Percentiles rank a stretch among this genome's conserved stretches.
phyloP scores from a whole-genome alignment of 2,888 invertebrate species.

The Leptopilina myrica region DNA sequence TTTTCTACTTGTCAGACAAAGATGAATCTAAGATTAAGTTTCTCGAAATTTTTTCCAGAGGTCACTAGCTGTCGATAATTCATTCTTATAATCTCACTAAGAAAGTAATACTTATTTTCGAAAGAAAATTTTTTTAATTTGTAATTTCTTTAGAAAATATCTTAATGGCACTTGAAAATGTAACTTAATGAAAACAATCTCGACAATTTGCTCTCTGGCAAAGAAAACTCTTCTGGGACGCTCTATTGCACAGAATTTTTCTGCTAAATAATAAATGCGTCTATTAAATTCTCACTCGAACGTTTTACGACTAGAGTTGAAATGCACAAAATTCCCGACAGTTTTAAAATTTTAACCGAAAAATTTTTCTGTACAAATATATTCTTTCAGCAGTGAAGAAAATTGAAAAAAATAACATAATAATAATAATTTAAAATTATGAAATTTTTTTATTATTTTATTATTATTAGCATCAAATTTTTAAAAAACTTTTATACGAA shows the following conservation, averaged over 20 bases:
- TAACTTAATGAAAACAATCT: conserved; percentile 4
- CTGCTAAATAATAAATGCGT: conserved; percentile 2
- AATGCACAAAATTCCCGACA: neutral
- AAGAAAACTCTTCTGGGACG: neutral
- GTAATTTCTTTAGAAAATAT: neutral
- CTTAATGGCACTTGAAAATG: neutral
- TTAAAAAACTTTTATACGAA: too few species aligned
- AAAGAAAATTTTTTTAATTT: neutral
- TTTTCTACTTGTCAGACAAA: neutral
- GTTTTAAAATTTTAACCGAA: neutral
- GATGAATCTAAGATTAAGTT: neutral
- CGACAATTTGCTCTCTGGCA: neutral
- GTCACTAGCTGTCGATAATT: conserved; percentile 58
- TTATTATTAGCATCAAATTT: too few species aligned
- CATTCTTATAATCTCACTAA: neutral
- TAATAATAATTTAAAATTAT: too few species aligned
- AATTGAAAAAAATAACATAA: neutral
- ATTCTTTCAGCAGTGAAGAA: neutral
- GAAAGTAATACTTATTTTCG: neutral
- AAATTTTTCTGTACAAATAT: neutral
- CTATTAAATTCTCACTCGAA: conserved; percentile 15
- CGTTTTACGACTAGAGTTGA: conserved; percentile 1
- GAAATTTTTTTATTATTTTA: too few species aligned
- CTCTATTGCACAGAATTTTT: neutral
- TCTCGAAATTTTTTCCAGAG: conserved; percentile 53